Evolutionary conservation across 2,888 invertebrate species (phyloP).

Genomic region (Caenorhabditis macrosperma): DNA sequence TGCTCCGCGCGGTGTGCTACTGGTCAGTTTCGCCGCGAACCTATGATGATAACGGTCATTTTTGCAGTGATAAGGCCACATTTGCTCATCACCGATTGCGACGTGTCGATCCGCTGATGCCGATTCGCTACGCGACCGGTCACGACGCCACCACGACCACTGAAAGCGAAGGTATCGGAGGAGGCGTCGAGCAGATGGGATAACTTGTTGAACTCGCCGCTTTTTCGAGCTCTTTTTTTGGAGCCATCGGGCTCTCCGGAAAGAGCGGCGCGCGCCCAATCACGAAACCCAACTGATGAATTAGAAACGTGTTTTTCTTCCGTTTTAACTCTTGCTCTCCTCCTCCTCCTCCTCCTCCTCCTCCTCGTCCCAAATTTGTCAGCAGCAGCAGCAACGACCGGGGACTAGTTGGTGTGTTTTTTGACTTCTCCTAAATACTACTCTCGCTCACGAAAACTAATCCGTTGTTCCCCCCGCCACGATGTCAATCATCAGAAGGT

Average conservation of each 20-base stretch:
- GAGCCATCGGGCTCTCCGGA: too few relatives aligned
- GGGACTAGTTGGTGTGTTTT: conserved; percentile 10
- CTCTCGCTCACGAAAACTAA: conserved; percentile 26
- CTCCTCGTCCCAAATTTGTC: conserved; percentile 1
- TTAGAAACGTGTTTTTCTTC: conserved; percentile 52
- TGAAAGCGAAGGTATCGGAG: too few relatives aligned
- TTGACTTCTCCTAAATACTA: conserved; percentile 13
- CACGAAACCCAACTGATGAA: conserved; percentile 18
- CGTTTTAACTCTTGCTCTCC: too few relatives aligned
- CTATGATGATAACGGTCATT: conserved; percentile 1
- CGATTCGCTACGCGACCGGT: conserved; percentile 52
- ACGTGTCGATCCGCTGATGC: conserved; percentile 61
- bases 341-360: conserved; percentile 13
- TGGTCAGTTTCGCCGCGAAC: conserved; percentile 31
- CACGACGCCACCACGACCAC: too few relatives aligned
- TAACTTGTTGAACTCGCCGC: background rate
- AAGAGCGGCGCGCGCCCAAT: too few relatives aligned
- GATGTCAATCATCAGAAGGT: conserved; percentile 46
- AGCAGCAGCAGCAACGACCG: too few relatives aligned
- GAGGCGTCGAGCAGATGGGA: background rate
- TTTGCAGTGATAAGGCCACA: conserved; percentile 53
- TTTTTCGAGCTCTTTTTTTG: conserved; percentile 1
- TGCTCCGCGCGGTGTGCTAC: conserved; percentile 56
- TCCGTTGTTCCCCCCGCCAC: conserved; percentile 45
- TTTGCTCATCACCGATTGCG: conserved; percentile 56